phyloP scores from a whole-genome alignment of 2,113 vertebrate genomes.

The Siniperca knerii region DNA sequence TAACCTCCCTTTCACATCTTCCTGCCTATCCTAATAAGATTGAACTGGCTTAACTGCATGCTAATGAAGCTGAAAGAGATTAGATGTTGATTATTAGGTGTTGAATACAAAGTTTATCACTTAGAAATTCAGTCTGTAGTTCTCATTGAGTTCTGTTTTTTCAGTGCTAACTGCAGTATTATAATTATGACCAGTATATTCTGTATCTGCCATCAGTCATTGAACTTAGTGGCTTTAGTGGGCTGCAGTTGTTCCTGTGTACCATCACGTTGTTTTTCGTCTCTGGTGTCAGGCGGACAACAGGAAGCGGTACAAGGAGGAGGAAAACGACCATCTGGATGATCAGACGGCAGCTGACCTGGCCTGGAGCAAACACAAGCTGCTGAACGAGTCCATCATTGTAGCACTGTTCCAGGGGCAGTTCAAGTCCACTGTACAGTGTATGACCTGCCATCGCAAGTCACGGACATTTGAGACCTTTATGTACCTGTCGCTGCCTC shows the following conservation, averaged over 20 bases:
- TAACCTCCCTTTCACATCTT: conserved; percentile 34
- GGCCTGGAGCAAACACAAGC: conserved; percentile 97
- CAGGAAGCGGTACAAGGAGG: conserved; percentile 94
- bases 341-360: conserved; percentile 90
- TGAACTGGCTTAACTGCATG: conserved; percentile 59
- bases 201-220: not conserved
- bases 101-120: not conserved
- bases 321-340: conserved; percentile 93
- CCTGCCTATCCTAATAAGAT: conserved; percentile 41
- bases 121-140: not conserved
- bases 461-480: conserved; percentile 98
- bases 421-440: conserved; percentile 98
- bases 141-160: not conserved
- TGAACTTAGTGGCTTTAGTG: not conserved
- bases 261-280: not conserved
- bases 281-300: conserved; percentile 90
- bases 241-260: not conserved
- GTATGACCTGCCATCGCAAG: conserved; percentile 94
- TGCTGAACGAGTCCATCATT: conserved; percentile 96
- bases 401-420: conserved; percentile 97
- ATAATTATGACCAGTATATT: not conserved
- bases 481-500: conserved; percentile 95
- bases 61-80: conserved; percentile 21
- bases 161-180: not conserved
- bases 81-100: not conserved